Evolutionary conservation across 2,797 vertebrate species (phyloP).

Genomic region (Petrocephalus sullivani): DNA sequence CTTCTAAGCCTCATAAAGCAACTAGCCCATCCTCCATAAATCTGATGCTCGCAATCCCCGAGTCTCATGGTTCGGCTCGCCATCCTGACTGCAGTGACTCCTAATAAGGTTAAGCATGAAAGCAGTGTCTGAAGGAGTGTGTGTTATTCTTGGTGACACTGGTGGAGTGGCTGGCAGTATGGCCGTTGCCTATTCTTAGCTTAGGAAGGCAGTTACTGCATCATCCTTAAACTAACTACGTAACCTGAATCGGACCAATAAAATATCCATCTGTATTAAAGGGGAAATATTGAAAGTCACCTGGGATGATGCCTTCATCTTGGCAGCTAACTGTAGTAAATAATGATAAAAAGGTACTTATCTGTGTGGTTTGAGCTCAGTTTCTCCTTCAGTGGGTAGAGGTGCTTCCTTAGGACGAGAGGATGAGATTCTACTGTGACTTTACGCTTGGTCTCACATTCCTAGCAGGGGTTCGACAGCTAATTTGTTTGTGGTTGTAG

Average conservation of each 20-base stretch:
- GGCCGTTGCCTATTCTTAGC: neutral
- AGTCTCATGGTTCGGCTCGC: neutral
- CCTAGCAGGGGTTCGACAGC: neutral
- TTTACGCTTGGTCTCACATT: neutral
- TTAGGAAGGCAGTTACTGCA: neutral
- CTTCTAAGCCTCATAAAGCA: neutral
- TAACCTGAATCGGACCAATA: neutral
- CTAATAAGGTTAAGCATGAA: slow-evolving; percentile 9
- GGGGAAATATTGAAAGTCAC: neutral
- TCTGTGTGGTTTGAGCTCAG: neutral
- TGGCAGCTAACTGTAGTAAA: neutral
- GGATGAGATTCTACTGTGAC: neutral
- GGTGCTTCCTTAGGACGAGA: neutral
- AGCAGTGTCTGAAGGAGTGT: neutral
- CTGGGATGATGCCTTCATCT: neutral
- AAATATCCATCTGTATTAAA: neutral
- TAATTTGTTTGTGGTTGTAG: neutral
- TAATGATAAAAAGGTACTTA: neutral
- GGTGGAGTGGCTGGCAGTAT: neutral
- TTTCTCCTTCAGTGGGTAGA: neutral
- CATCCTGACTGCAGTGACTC: neutral
- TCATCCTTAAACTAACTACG: neutral
- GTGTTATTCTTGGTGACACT: neutral
- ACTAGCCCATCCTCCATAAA: neutral
- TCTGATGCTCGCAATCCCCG: neutral